These are phyloP conservation scores for Echiichthys vipera DNA, from an alignment of 2,797 vertebrate genomes.

Conservation along the genomic window DNA sequence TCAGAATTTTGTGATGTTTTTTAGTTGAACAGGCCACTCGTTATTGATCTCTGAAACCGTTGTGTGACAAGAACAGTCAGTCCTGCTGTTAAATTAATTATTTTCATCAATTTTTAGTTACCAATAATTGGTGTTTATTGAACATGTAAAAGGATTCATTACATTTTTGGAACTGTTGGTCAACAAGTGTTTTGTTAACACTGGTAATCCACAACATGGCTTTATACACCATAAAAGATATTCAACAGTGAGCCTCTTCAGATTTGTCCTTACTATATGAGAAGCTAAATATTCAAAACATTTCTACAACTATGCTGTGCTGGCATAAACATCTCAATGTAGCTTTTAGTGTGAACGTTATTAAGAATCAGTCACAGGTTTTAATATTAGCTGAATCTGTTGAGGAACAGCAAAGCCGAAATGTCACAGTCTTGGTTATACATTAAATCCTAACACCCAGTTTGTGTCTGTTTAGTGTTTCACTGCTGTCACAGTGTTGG, in stretches of 20 bases:
- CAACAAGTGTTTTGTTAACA: background rate
- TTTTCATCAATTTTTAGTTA: background rate
- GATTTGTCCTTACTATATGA: background rate
- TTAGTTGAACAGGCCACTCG: too few relatives aligned
- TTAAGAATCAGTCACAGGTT: background rate
- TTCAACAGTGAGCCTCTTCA: background rate
- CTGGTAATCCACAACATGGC: background rate
- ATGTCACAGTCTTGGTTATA: background rate
- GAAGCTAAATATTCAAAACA: background rate
- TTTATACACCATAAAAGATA: background rate
- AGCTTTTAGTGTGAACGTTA: slow-evolving; percentile 10
- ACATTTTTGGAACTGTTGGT: background rate
- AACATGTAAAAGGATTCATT: background rate
- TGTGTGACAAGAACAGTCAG: background rate
- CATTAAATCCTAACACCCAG: background rate
- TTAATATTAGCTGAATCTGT: background rate
- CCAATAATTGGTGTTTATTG: background rate
- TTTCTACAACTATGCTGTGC: background rate
- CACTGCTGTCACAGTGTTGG: background rate
- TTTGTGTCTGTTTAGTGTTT: background rate
- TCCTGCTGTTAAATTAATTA: background rate
- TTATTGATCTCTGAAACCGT: background rate
- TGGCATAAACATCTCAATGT: background rate
- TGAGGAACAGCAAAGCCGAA: background rate
- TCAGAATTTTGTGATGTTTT: background rate